Conservation (phyloP, 2,888 invertebrate species). For the Mamestra brassicae region DNA sequence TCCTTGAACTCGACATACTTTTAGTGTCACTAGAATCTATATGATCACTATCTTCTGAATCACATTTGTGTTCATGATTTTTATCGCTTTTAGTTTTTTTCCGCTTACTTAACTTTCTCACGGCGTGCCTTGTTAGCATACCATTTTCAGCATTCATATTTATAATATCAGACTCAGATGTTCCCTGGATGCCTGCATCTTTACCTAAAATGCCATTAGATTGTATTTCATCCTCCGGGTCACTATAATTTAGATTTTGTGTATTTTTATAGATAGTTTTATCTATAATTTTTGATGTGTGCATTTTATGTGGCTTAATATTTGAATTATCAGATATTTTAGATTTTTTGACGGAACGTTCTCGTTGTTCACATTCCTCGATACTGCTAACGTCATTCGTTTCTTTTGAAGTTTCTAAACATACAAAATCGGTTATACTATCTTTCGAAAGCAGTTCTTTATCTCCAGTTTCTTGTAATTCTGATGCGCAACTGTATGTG, state of each 20-base stretch:
- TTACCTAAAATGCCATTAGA: neutral
- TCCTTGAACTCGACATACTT: conserved; percentile 73
- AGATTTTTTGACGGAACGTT: conserved; percentile 25
- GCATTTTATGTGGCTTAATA: conserved; percentile 24
- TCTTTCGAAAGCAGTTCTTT: conserved; percentile 38
- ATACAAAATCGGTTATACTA: conserved; percentile 14
- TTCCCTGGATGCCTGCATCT: neutral
- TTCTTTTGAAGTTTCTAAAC: conserved; percentile 23
- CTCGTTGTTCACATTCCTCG: conserved; percentile 9
- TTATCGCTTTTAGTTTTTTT: conserved; percentile 3
- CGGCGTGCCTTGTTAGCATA: conserved; percentile 39
- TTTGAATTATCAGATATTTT: conserved; percentile 10
- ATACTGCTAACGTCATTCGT: neutral
- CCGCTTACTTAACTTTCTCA: conserved; percentile 17
- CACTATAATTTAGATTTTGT: conserved; percentile 7
- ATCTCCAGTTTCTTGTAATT: conserved; percentile 20
- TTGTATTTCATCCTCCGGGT: conserved; percentile 19
- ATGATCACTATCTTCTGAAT: conserved; percentile 37
- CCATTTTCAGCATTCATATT: conserved; percentile 7
- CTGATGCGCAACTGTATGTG: conserved; percentile 60
- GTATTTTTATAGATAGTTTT: conserved; percentile 13
- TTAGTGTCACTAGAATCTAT: conserved; percentile 18
- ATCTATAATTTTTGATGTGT: conserved; percentile 19
- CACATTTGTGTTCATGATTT: conserved; percentile 12
- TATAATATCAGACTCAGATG: conserved; percentile 5